These are phyloP conservation scores for Drosophila serrata DNA, from an alignment of 1,140 invertebrate genomes.

Conservation along the genomic window DNA sequence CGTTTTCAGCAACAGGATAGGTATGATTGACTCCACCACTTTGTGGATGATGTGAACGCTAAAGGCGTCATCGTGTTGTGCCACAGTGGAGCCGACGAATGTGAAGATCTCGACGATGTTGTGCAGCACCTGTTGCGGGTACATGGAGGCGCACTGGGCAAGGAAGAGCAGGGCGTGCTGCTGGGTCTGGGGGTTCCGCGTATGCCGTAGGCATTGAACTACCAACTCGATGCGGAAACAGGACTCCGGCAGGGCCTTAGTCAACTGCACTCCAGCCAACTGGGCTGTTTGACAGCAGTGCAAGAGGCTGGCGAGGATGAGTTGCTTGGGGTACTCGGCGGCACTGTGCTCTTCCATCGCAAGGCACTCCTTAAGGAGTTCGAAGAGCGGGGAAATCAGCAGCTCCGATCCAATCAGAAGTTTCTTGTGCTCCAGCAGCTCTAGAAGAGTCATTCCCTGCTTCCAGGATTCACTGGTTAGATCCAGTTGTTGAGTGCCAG, in stretches of 20 bases:
- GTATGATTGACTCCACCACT: slow-evolving; percentile 95
- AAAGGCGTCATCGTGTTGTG: slow-evolving; percentile 96
- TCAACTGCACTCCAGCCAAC: slow-evolving; percentile 81
- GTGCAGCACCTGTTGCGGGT: slow-evolving; percentile 93
- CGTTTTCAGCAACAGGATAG: slow-evolving; percentile 88
- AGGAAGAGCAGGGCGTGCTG: slow-evolving; percentile 95
- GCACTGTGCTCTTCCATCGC: slow-evolving; percentile 92
- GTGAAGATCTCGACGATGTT: slow-evolving; percentile 98
- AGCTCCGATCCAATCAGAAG: slow-evolving; percentile 88
- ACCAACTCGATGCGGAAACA: slow-evolving; percentile 93
- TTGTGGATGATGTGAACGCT: slow-evolving; percentile 97
- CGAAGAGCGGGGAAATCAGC: slow-evolving; percentile 91
- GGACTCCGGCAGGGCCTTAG: slow-evolving; percentile 85
- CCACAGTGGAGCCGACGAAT: slow-evolving; percentile 96
- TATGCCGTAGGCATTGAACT: slow-evolving; percentile 94
- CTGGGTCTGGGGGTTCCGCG: slow-evolving; percentile 97
- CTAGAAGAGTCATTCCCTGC: slow-evolving; percentile 91
- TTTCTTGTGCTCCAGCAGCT: slow-evolving; percentile 94
- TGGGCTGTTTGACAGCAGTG: slow-evolving; percentile 89
- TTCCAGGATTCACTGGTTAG: slow-evolving; percentile 90
- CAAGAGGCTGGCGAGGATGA: slow-evolving; percentile 92
- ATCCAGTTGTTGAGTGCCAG: slow-evolving; percentile 68
- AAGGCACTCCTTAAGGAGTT: slow-evolving; percentile 92
- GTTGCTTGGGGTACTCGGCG: slow-evolving; percentile 96
- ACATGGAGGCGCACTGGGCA: slow-evolving; percentile 90